Conservation (phyloP, 2,113 vertebrate species). For the Phylloscopus trochilus region DNA sequence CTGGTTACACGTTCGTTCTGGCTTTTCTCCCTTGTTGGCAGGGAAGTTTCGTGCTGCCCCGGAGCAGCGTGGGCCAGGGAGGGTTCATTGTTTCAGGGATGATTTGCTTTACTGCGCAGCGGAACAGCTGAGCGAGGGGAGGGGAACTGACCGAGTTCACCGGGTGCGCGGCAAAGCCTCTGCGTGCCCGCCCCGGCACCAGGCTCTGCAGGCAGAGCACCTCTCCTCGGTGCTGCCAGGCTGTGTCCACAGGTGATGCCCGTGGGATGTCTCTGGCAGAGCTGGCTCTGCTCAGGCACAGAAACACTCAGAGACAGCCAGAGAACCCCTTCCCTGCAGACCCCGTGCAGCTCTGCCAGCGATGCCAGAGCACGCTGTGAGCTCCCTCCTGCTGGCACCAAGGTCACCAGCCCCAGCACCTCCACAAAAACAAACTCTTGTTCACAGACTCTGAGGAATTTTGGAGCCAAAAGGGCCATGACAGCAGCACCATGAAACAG, state of each 20-base stretch:
- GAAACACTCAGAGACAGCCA: not conserved
- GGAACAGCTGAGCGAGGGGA: fast-evolving
- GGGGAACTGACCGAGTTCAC: not conserved
- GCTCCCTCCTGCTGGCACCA: fast-evolving
- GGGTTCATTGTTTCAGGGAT: fast-evolving
- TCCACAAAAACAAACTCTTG: not conserved
- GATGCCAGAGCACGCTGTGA: not conserved
- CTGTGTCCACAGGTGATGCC: not conserved
- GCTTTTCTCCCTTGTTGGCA: not conserved
- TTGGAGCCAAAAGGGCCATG: not conserved
- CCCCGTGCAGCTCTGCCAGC: fast-evolving
- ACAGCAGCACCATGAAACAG: fast-evolving
- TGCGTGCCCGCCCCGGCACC: fast-evolving
- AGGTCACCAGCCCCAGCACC: fast-evolving
- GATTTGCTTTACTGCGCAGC: not conserved
- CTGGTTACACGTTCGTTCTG: not conserved
- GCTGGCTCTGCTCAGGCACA: not conserved
- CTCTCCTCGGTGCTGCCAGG: fast-evolving
- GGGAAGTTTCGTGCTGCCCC: fast-evolving
- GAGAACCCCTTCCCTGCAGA: not conserved
- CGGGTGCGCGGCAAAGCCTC: fast-evolving
- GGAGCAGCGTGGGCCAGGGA: fast-evolving
- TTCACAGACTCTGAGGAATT: fast-evolving
- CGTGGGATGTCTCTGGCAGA: not conserved
- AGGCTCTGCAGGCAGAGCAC: not conserved